Conservation (phyloP, 1,140 invertebrate genomes). For the Aporrectodea caliginosa region DNA sequence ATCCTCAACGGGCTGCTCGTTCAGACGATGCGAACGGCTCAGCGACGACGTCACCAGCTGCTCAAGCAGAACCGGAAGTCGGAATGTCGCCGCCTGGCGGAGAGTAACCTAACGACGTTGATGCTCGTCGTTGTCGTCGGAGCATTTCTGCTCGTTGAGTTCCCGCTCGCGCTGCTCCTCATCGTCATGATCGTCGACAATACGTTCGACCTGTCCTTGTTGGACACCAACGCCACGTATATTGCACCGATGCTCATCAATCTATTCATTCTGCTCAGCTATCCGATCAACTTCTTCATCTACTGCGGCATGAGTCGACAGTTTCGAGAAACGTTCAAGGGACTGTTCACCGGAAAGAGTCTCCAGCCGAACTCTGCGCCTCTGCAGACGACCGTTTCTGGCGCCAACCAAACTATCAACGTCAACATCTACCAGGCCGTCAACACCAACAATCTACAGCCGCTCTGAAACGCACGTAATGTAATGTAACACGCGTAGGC, state of each 20-base stretch:
- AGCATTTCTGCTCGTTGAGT: slow-evolving; percentile 32
- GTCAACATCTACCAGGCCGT: neutral
- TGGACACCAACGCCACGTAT: neutral
- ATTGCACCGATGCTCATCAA: slow-evolving; percentile 24
- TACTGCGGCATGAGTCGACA: slow-evolving; percentile 60
- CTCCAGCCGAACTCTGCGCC: too few species aligned
- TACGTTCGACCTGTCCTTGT: slow-evolving; percentile 18
- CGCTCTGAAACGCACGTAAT: neutral
- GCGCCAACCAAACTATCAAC: neutral
- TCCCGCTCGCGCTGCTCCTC: slow-evolving; percentile 31
- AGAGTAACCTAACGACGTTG: slow-evolving; percentile 81
- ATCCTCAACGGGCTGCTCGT: slow-evolving; percentile 84
- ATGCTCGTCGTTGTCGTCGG: slow-evolving; percentile 70
- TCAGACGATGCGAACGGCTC: slow-evolving; percentile 74
- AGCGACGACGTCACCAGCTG: slow-evolving; percentile 71
- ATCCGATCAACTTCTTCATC: slow-evolving; percentile 76
- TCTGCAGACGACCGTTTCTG: neutral
- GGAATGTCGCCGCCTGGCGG: slow-evolving; percentile 42
- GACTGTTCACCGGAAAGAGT: slow-evolving; percentile 9
- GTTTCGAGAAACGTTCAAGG: slow-evolving; percentile 26
- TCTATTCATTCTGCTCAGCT: slow-evolving; percentile 81
- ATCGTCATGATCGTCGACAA: slow-evolving; percentile 30
- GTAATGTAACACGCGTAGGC: too few species aligned
- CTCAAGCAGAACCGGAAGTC: slow-evolving; percentile 69
- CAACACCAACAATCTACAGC: neutral